These are phyloP conservation scores for Leptatherina wallacei DNA, from an alignment of 2,797 vertebrate species.

Conservation along the genomic window DNA sequence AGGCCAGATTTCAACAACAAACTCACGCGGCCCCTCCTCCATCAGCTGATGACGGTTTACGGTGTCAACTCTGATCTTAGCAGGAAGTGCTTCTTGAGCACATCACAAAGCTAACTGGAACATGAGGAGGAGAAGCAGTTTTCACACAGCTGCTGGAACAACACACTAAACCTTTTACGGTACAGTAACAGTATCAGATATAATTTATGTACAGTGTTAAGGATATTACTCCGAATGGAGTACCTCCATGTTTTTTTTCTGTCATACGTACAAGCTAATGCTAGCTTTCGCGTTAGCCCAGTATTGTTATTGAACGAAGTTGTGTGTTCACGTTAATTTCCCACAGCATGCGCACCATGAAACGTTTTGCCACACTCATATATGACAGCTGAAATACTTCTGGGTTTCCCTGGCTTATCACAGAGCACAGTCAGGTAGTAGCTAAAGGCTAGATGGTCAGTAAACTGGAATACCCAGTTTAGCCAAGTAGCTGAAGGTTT, in stretches of 20 bases:
- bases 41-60: constrained; percentile 86
- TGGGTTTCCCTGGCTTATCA: background rate
- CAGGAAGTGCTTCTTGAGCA: constrained; percentile 74
- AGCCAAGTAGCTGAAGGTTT: constrained; percentile 29
- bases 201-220: fast-evolving
- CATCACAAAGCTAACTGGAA: constrained; percentile 47
- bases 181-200: constrained; percentile 28
- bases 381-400: background rate
- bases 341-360: too few species aligned
- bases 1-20: background rate
- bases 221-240: fast-evolving
- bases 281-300: constrained; percentile 59
- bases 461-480: constrained; percentile 7
- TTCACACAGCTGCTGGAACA: background rate
- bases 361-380: background rate
- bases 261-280: constrained; percentile 42
- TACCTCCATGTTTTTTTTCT: background rate
- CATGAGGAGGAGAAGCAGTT: constrained; percentile 59
- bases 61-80: constrained; percentile 44
- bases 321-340: constrained; percentile 18
- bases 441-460: background rate
- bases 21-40: constrained; percentile 57
- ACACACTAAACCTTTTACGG: constrained; percentile 47
- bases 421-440: background rate
- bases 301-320: constrained; percentile 49